Conservation (phyloP, 2,888 invertebrate species). For the Eledona agricola region DNA sequence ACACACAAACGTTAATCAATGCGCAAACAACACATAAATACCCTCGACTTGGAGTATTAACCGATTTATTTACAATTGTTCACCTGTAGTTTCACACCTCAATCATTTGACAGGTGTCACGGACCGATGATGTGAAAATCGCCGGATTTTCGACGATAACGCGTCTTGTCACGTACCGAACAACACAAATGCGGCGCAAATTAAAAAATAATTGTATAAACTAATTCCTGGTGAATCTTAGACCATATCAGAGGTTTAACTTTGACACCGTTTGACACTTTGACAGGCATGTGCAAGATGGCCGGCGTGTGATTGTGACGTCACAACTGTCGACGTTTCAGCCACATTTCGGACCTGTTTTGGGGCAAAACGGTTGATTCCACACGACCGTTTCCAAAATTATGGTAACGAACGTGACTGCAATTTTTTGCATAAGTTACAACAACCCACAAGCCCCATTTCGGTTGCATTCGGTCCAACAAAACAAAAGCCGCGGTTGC, state of each 20-base stretch:
- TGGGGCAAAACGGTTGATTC: too few species aligned
- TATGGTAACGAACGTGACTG: slow-evolving; percentile 8
- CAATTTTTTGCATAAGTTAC: too few species aligned
- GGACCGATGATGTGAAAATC: slow-evolving; percentile 8
- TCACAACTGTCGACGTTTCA: slow-evolving; percentile 46
- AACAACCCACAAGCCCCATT: too few species aligned
- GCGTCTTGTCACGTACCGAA: slow-evolving; percentile 9
- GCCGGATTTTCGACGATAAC: slow-evolving; percentile 6
- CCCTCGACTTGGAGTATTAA: slow-evolving; percentile 18
- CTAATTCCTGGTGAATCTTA: slow-evolving; percentile 47
- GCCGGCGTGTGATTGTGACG: slow-evolving; percentile 51
- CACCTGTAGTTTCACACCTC: slow-evolving; percentile 53
- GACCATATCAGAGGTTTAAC: slow-evolving; percentile 52
- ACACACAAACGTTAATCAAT: slow-evolving; percentile 49
- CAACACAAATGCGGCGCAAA: slow-evolving; percentile 36
- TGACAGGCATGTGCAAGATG: slow-evolving; percentile 54
- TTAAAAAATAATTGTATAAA: slow-evolving; percentile 44
- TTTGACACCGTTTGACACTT: too few species aligned
- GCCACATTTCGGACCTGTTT: too few species aligned
- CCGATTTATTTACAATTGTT: slow-evolving; percentile 40
- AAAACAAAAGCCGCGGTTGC: too few species aligned
- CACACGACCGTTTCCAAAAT: too few species aligned
- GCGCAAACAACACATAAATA: slow-evolving; percentile 45
- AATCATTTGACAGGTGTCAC: slow-evolving; percentile 52
- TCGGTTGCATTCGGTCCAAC: too few species aligned